Percentiles rank a stretch among this genome's conserved stretches.
phyloP scores from a whole-genome alignment of 23 tunicate species.

The Aplidium turbinatum region DNA sequence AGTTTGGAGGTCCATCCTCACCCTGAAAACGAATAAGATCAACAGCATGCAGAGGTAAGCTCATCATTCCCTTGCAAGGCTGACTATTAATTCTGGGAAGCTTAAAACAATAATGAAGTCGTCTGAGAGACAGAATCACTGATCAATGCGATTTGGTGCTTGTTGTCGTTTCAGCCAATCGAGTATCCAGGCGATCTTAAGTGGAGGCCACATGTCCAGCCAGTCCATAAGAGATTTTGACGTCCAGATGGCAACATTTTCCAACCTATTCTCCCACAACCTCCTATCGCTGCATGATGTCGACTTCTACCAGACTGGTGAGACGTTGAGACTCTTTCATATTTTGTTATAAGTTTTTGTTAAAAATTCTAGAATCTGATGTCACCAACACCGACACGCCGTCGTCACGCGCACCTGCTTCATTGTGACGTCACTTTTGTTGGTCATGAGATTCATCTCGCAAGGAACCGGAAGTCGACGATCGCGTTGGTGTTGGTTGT shows the following conservation, averaged over 20 bases:
- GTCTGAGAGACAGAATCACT: too few species aligned
- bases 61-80: too few species aligned
- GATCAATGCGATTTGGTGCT: background rate
- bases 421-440: too few species aligned
- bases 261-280: constrained; percentile 57
- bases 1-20: constrained; percentile 38
- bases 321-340: constrained; percentile 1
- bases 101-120: too few species aligned
- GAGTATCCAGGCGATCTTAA: constrained; percentile 26
- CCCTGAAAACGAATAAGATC: background rate
- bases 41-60: constrained; percentile 17
- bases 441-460: too few species aligned
- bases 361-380: too few species aligned
- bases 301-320: constrained; percentile 54
- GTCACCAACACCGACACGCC: too few species aligned
- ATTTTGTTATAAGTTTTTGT: too few species aligned
- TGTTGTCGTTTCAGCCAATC: constrained; percentile 32
- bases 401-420: too few species aligned
- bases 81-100: too few species aligned
- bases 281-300: constrained; percentile 62
- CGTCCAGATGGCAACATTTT: constrained; percentile 45
- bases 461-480: too few species aligned
- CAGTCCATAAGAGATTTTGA: constrained; percentile 10
- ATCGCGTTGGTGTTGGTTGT: too few species aligned
- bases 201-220: constrained; percentile 32